A percentile compares a stretch with the other conserved stretches of the same genome.
phyloP scores from a whole-genome alignment of 2,797 vertebrate genomes.

The Melanitta fusca region DNA sequence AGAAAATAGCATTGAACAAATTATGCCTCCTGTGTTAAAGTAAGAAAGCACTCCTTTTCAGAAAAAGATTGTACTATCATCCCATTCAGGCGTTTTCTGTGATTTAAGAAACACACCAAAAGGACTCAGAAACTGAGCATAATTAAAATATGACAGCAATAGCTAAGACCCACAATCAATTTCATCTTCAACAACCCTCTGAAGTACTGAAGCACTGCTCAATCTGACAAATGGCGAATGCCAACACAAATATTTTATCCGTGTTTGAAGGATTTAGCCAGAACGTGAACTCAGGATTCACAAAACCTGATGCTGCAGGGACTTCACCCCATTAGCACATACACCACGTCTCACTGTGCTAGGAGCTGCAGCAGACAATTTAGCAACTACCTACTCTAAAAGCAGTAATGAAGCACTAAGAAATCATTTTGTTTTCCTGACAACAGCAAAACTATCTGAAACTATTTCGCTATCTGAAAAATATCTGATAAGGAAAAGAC shows the following conservation, averaged over 20 bases:
- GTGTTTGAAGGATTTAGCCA: constrained; percentile 7
- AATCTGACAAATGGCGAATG: background rate
- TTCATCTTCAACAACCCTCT: constrained; percentile 16
- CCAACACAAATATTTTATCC: background rate
- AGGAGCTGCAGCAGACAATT: background rate
- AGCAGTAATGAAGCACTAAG: background rate
- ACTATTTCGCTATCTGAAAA: constrained; percentile 34
- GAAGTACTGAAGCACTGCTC: background rate
- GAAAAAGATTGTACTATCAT: constrained; percentile 15
- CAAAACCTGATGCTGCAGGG: background rate
- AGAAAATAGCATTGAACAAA: constrained; percentile 53
- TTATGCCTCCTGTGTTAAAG: constrained; percentile 29
- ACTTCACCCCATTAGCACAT: background rate
- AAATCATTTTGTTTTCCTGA: constrained; percentile 48
- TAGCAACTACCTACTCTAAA: background rate
- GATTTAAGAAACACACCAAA: constrained; percentile 19
- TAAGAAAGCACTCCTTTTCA: constrained; percentile 15
- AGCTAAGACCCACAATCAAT: constrained; percentile 9
- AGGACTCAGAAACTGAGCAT: constrained; percentile 22
- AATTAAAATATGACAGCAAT: constrained; percentile 34
- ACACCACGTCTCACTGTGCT: background rate
- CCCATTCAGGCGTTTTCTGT: background rate
- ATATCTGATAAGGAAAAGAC: background rate
- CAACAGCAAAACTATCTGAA: constrained; percentile 19
- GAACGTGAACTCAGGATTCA: background rate